These are phyloP conservation scores for Meleagris gallopavo DNA, from an alignment of 2,113 vertebrate genomes.

Conservation along the genomic window DNA sequence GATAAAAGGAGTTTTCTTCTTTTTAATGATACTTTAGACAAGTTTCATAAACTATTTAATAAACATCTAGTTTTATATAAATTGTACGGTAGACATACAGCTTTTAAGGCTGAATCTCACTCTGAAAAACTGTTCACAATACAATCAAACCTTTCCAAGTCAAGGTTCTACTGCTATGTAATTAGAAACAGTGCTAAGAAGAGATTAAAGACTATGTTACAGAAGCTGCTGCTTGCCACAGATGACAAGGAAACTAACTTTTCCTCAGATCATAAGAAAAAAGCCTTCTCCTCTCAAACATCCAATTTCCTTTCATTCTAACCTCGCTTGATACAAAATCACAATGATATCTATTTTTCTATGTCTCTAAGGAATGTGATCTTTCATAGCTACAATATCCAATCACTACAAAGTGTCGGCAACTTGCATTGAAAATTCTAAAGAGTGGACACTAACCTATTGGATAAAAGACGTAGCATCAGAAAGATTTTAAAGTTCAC, in stretches of 20 bases:
- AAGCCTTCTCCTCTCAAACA: slow-evolving; percentile 74
- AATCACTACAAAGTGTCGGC: slow-evolving; percentile 26
- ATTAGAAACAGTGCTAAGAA: background rate
- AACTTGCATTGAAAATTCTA: slow-evolving; percentile 37
- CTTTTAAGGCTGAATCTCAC: background rate
- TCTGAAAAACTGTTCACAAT: background rate
- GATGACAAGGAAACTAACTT: background rate
- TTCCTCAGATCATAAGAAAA: slow-evolving; percentile 59
- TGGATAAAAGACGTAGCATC: background rate
- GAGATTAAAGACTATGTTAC: background rate
- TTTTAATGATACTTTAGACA: background rate
- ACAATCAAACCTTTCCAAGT: background rate
- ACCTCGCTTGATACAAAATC: slow-evolving; percentile 62
- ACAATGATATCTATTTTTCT: slow-evolving; percentile 71
- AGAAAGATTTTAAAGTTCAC: background rate
- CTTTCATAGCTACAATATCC: background rate
- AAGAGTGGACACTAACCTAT: background rate
- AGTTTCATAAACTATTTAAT: background rate
- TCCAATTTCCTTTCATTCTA: slow-evolving; percentile 65
- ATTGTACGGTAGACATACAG: background rate
- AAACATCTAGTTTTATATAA: background rate
- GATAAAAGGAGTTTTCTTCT: background rate
- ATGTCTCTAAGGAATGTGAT: slow-evolving; percentile 15
- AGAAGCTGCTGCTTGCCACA: background rate
- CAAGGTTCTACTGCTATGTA: background rate